Percentiles rank a stretch among this genome's conserved stretches.
Conservation (phyloP, 2,888 invertebrate species). For the Zygaena filipendulae region DNA sequence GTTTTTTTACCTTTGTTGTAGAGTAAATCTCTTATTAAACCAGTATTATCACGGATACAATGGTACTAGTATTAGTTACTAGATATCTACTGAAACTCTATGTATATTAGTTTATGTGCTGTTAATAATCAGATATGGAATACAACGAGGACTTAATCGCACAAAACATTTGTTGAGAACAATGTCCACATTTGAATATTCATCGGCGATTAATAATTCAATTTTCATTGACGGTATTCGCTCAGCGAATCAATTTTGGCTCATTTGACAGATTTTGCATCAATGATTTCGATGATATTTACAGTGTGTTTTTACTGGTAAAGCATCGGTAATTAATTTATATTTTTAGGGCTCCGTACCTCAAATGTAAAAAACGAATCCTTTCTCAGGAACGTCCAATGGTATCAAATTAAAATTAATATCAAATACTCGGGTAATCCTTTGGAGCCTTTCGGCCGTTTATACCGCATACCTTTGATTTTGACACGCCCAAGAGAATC, state of each 20-base stretch:
- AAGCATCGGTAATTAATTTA: too few relatives aligned
- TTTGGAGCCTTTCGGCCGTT: too few relatives aligned
- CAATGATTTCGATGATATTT: constrained; percentile 27
- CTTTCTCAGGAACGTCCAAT: constrained; percentile 17
- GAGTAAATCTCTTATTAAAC: too few relatives aligned
- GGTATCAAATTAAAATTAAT: constrained; percentile 26
- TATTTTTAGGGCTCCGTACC: not conserved
- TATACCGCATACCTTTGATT: too few relatives aligned
- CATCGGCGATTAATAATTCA: constrained; percentile 55
- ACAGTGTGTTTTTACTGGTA: constrained; percentile 12
- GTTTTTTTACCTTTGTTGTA: too few relatives aligned
- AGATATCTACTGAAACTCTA: too few relatives aligned
- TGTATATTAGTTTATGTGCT: too few relatives aligned
- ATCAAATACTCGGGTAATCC: too few relatives aligned
- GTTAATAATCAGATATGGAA: constrained; percentile 33
- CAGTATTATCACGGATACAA: too few relatives aligned
- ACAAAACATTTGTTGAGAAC: constrained; percentile 30
- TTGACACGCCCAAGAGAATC: too few relatives aligned
- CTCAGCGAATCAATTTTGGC: constrained; percentile 50
- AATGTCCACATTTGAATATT: constrained; percentile 55
- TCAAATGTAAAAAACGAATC: not conserved
- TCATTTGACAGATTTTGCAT: constrained; percentile 51
- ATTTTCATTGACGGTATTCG: constrained; percentile 50
- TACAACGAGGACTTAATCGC: constrained; percentile 43
- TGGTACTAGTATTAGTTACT: too few relatives aligned